A percentile compares a stretch with the other conserved stretches of the same genome.
phyloP scores from a whole-genome alignment of 2,797 vertebrate genomes.

The Melanotaenia trifasciata region DNA sequence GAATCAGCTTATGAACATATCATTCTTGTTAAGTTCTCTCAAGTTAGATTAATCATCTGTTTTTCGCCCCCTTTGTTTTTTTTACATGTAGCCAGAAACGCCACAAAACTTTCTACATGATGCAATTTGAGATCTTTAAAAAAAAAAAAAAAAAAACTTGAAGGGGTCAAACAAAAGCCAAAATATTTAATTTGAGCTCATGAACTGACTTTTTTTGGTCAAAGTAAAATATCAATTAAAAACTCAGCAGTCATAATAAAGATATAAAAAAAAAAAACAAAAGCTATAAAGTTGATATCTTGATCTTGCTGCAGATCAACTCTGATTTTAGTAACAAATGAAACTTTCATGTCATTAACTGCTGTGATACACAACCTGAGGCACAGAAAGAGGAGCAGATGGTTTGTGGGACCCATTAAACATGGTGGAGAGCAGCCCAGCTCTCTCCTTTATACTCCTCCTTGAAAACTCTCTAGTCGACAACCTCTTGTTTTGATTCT shows the following conservation, averaged over 20 bases:
- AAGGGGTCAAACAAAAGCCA: neutral
- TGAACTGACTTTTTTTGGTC: neutral
- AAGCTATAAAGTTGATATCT: neutral
- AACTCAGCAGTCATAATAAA: neutral
- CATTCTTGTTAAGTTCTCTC: no score
- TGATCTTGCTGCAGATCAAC: neutral
- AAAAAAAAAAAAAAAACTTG: neutral
- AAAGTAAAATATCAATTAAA: neutral
- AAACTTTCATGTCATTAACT: neutral
- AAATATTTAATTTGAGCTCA: neutral
- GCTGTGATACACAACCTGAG: constrained; percentile 56
- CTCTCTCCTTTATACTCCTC: constrained; percentile 93
- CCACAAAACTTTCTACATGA: no score
- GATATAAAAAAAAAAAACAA: neutral
- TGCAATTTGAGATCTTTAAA: no score
- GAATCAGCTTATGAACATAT: no score
- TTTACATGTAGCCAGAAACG: no score
- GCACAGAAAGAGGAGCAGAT: constrained; percentile 44
- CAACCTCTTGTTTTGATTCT: constrained; percentile 86
- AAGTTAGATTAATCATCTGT: no score
- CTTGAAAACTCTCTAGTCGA: constrained; percentile 88
- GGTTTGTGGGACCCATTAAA: constrained; percentile 83
- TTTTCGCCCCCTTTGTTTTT: no score
- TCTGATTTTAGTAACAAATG: neutral
- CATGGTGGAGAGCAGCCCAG: constrained; percentile 89